Conservation (phyloP, 2,113 vertebrate genomes). For the Entomyzon cyanotis region DNA sequence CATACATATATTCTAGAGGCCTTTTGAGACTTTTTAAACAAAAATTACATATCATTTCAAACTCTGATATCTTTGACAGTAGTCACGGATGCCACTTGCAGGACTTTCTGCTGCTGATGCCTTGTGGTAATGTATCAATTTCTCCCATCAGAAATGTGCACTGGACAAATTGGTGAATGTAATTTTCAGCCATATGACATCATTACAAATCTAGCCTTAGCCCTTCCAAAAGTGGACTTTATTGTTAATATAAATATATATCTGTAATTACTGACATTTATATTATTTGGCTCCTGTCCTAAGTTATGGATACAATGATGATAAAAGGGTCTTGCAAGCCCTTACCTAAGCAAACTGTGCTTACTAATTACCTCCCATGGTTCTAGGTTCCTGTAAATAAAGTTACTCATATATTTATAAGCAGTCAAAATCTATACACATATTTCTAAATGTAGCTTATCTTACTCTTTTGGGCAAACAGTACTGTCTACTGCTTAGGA, state of each 20-base stretch:
- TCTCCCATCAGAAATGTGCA: neutral
- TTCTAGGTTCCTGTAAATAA: conserved; percentile 43
- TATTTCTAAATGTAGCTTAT: conserved; percentile 10
- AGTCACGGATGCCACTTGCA: neutral
- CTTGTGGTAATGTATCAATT: neutral
- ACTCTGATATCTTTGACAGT: neutral
- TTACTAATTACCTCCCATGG: conserved; percentile 33
- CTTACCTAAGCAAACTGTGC: conserved; percentile 24
- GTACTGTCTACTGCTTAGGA: neutral
- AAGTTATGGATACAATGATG: conserved; percentile 22
- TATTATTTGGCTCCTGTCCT: conserved; percentile 38
- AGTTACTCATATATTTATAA: conserved; percentile 43
- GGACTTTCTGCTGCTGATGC: neutral
- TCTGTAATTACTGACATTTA: conserved; percentile 41
- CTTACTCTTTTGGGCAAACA: neutral
- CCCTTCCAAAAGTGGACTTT: conserved; percentile 36
- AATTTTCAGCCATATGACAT: conserved; percentile 37
- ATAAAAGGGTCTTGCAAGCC: conserved; percentile 27
- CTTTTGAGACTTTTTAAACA: neutral
- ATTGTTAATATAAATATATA: conserved; percentile 38
- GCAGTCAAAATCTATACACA: neutral
- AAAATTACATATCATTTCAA: neutral
- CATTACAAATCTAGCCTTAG: conserved; percentile 1
- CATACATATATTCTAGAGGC: neutral
- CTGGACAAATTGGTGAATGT: neutral